Evolutionary conservation across 2,888 invertebrate species (phyloP), one percentile per base, ranked within the genome.

Genomic region (Yponomeuta plumbellus): DNA sequence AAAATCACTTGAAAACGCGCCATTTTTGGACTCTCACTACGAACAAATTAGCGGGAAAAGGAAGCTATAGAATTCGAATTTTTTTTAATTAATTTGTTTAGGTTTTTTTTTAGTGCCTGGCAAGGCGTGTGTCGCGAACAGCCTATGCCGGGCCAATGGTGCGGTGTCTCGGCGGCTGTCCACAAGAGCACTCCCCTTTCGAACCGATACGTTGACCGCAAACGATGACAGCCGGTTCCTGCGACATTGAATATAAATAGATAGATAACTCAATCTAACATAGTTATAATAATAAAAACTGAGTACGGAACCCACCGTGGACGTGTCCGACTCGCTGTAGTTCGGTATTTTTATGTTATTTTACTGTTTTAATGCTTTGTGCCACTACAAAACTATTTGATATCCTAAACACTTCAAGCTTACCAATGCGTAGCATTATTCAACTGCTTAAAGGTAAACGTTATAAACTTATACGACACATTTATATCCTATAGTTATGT

Each of bases 141-240:
- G 84, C 79, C 76, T 76, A 80, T 72, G 76, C 79, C 75, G 78
- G 74, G 76, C 85, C 80, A 87, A 85, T 89, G 85, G 76, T 77
- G 77, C 70, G 69, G 70, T 73, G 72, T 71, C 70, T 52, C 66
- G 71, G 70, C 69, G 73, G 70, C 69, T 68, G 66, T 69, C 70
- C 71, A 69, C 72, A 72, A 72, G 72, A 73, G 71, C 74, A 76
- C 77, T 78, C 80, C 78, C 80, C 78, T 79, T 78, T 79, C 77
- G 72, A 75, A 72, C 76, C 73, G 77, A 79, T 76, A 71, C 76
- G 75, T 76, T 78, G 79, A 79, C 79, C 79, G 80, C 73, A 58
- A 65, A 34, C 17, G 59, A 39, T 59, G 66, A 59, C 61, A 26
- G 65, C 68, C 66, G 66, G 67, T 66, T 67, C 44, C 40, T 52